A percentile compares a stretch with the other conserved stretches of the same genome.
Conservation (phyloP, 2,797 vertebrate species). For the Ataeniobius toweri region DNA sequence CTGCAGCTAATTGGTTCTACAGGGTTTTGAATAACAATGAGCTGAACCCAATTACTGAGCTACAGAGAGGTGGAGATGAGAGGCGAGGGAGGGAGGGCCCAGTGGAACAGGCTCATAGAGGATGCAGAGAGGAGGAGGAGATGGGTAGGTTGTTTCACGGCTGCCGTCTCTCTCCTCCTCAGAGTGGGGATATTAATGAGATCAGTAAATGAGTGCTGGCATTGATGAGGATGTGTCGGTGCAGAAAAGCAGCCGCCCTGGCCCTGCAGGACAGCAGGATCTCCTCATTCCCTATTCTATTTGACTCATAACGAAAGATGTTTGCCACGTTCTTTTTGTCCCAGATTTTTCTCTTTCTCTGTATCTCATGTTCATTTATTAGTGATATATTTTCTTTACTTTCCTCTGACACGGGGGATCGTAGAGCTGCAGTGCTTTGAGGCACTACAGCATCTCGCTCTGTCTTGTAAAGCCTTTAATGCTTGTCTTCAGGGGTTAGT, state of each 20-base stretch:
- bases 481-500: slow-evolving; percentile 65
- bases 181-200: slow-evolving; percentile 81
- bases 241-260: slow-evolving; percentile 71
- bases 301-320: slow-evolving; percentile 77
- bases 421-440: slow-evolving; percentile 70
- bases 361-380: slow-evolving; percentile 80
- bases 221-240: slow-evolving; percentile 81
- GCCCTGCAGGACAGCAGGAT: slow-evolving; percentile 73
- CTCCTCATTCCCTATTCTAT: slow-evolving; percentile 87
- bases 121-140: slow-evolving; percentile 56
- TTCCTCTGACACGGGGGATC: slow-evolving; percentile 61
- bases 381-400: slow-evolving; percentile 75
- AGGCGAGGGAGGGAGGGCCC: slow-evolving; percentile 58
- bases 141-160: slow-evolving; percentile 57
- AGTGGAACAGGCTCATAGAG: slow-evolving; percentile 65
- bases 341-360: slow-evolving; percentile 71
- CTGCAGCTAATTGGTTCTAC: slow-evolving; percentile 87
- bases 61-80: slow-evolving; percentile 73
- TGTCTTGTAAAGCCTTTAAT: slow-evolving; percentile 71
- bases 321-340: slow-evolving; percentile 72
- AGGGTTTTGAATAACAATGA: slow-evolving; percentile 84
- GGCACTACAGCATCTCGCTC: slow-evolving; percentile 56
- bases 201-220: slow-evolving; percentile 85
- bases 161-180: slow-evolving; percentile 74
- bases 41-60: slow-evolving; percentile 84